Evolutionary conservation across 1,140 invertebrate species (phyloP).

Genomic region (Homarus americanus): DNA sequence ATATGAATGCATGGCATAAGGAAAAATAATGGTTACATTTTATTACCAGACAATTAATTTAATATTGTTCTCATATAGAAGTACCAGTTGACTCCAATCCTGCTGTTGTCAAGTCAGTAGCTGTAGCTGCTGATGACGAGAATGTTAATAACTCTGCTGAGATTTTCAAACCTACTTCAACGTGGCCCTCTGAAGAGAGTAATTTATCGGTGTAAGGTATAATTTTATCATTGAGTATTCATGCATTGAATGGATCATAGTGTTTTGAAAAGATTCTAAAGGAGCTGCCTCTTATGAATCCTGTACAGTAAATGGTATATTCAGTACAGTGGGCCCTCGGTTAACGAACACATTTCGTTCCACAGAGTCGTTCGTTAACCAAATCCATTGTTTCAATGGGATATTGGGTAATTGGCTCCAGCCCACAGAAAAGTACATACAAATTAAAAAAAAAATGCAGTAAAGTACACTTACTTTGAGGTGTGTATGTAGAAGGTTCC

Average conservation of each 20-base stretch:
- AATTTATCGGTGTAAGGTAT: constrained; percentile 29
- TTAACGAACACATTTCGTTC: too few relatives aligned
- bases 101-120: neutral
- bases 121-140: neutral
- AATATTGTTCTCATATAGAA: neutral
- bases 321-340: too few relatives aligned
- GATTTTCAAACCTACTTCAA: constrained; percentile 5
- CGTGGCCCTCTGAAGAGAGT: constrained; percentile 14
- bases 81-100: neutral
- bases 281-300: neutral
- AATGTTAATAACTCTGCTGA: neutral
- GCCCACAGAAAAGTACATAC: too few relatives aligned
- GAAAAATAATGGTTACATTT: too few relatives aligned
- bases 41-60: neutral
- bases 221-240: neutral
- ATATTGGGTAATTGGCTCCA: too few relatives aligned
- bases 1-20: too few relatives aligned
- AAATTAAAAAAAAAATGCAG: too few relatives aligned
- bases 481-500: too few relatives aligned
- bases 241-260: neutral
- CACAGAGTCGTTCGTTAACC: too few relatives aligned
- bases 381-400: too few relatives aligned
- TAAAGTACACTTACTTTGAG: too few relatives aligned
- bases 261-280: neutral
- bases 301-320: neutral